phyloP scores from a whole-genome alignment of 23 tunicate genomes.

The Halocynthia roretzi region DNA sequence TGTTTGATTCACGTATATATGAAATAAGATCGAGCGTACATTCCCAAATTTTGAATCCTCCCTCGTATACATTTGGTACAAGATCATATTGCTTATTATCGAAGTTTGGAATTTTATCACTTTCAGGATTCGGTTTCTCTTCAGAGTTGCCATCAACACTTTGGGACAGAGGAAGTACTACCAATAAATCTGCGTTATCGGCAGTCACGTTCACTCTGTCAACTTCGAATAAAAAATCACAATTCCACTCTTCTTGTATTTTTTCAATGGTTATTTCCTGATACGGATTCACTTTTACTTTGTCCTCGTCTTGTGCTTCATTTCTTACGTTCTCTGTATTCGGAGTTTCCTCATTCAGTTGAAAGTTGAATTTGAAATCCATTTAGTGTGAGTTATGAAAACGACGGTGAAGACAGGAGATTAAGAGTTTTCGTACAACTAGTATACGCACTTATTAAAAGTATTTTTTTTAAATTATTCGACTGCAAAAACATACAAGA shows the following conservation, averaged over 20 bases:
- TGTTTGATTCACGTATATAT: neutral
- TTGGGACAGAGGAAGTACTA: neutral
- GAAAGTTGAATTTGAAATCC: slow-evolving; percentile 29
- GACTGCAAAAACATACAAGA: too few relatives aligned
- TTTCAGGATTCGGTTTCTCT: neutral
- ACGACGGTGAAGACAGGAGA: neutral
- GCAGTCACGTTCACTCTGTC: neutral
- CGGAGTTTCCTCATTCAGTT: neutral
- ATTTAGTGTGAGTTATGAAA: neutral
- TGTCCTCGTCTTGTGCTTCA: neutral
- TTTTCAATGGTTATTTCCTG: slow-evolving; percentile 3
- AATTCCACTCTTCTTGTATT: neutral
- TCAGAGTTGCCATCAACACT: neutral
- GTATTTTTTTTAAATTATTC: too few relatives aligned
- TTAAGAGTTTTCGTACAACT: neutral
- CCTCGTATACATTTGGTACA: slow-evolving; percentile 55
- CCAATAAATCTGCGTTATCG: neutral
- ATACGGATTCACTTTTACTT: neutral
- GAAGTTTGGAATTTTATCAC: neutral
- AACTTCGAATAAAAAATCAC: too few relatives aligned
- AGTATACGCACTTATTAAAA: neutral
- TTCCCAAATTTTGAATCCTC: slow-evolving; percentile 83
- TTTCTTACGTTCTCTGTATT: neutral
- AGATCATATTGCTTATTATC: slow-evolving; percentile 8
- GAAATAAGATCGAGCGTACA: slow-evolving; percentile 44